These are phyloP conservation scores for Misgurnus anguillicaudatus DNA, from an alignment of 2,113 vertebrate species.

Conservation along the genomic window DNA sequence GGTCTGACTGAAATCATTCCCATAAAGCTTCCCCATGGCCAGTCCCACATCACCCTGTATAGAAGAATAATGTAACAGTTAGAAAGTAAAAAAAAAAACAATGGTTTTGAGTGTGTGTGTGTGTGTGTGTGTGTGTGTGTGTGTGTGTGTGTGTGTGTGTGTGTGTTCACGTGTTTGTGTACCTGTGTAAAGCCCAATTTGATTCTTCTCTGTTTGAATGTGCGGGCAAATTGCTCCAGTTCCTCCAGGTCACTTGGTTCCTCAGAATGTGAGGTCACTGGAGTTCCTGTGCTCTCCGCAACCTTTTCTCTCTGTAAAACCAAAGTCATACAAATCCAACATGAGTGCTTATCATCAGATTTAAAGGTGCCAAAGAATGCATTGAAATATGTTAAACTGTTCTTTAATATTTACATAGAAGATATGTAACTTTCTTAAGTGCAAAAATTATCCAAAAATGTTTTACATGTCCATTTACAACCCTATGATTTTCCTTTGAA, in stretches of 20 bases:
- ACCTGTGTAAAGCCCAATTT: conserved; percentile 95
- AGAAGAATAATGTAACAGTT: no score
- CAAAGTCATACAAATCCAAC: not conserved
- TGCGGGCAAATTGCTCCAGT: conserved; percentile 90
- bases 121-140: not conserved
- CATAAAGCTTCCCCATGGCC: conserved; percentile 94
- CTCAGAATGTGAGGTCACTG: conserved; percentile 79
- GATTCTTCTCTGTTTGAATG: conserved; percentile 93
- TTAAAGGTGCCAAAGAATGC: no score
- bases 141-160: not conserved
- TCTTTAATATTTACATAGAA: no score
- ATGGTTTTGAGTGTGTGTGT: not conserved
- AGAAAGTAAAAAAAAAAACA: no score
- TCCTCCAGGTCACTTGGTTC: conserved; percentile 93
- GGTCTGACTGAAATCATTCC: conserved; percentile 94
- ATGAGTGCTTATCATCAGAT: no score
- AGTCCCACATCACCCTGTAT: conserved; percentile 87
- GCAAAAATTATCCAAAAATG: no score
- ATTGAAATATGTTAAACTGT: no score
- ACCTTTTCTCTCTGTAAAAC: conserved; percentile 76
- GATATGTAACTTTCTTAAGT: no score
- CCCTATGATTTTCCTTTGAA: no score
- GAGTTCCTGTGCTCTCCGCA: conserved; percentile 65
- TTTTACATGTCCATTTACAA: no score
- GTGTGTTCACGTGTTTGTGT: not conserved